Evolutionary conservation across 2,888 invertebrate genomes (phyloP).

Genomic region (Tribolium freemani): DNA sequence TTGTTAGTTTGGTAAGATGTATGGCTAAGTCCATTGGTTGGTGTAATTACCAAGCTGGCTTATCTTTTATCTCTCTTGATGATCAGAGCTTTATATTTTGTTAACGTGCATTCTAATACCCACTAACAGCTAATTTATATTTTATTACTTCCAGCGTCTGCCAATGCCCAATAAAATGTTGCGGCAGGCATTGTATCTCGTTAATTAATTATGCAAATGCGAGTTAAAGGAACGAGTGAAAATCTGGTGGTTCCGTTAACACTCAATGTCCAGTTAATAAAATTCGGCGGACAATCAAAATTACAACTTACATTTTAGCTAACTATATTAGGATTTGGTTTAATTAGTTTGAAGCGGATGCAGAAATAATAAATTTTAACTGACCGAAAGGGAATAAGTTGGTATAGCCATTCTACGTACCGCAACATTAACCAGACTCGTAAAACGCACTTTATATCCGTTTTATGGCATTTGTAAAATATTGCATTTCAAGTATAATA

Average conservation of each 20-base stretch:
- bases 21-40: background rate
- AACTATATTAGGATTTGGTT: constrained; percentile 59
- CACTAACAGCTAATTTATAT: constrained; percentile 20
- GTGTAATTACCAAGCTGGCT: constrained; percentile 6
- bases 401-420: constrained; percentile 66
- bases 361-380: constrained; percentile 69
- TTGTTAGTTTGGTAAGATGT: background rate
- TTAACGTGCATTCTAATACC: constrained; percentile 17
- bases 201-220: constrained; percentile 2
- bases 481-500: constrained; percentile 69
- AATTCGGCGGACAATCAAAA: constrained; percentile 8
- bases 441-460: constrained; percentile 69
- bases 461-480: constrained; percentile 70
- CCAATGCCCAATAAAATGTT: constrained; percentile 5
- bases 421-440: constrained; percentile 68
- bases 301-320: constrained; percentile 53
- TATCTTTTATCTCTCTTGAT: constrained; percentile 8
- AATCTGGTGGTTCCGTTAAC: background rate
- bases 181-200: constrained; percentile 1
- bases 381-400: constrained; percentile 67
- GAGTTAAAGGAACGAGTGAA: background rate
- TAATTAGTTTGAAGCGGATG: constrained; percentile 67
- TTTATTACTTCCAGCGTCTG: constrained; percentile 22
- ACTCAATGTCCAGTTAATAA: constrained; percentile 2
- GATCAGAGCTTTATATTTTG: constrained; percentile 25